phyloP scores from a whole-genome alignment of 2,888 invertebrate species.

The Terebella lapidaria region DNA sequence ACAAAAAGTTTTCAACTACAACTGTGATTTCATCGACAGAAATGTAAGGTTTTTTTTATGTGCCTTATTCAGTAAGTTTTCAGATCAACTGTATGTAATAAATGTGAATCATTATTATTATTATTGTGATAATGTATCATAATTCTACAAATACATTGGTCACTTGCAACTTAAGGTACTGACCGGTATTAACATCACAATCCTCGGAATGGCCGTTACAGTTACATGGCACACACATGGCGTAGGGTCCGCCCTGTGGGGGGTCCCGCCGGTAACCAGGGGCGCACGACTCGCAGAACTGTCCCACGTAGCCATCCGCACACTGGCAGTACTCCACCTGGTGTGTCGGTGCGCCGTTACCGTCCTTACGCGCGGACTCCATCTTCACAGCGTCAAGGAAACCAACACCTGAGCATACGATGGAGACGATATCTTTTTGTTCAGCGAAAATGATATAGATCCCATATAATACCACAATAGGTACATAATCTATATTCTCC shows the following conservation, averaged over 20 bases:
- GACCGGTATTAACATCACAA: constrained; percentile 65
- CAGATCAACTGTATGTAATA: too few species aligned
- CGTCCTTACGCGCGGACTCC: constrained; percentile 71
- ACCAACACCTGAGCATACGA: constrained; percentile 63
- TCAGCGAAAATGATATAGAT: too few species aligned
- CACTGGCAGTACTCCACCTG: constrained; percentile 90
- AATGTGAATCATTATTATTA: too few species aligned
- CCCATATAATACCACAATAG: too few species aligned
- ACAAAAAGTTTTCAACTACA: too few species aligned
- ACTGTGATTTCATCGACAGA: too few species aligned
- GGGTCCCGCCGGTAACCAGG: constrained; percentile 91
- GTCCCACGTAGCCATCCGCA: constrained; percentile 64
- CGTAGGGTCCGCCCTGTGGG: constrained; percentile 86
- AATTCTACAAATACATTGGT: too few species aligned
- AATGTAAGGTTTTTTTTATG: too few species aligned
- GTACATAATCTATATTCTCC: too few species aligned
- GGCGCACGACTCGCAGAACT: constrained; percentile 95
- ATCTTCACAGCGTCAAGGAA: constrained; percentile 84
- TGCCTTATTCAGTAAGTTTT: too few species aligned
- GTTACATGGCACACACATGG: constrained; percentile 90
- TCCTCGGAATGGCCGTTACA: constrained; percentile 94
- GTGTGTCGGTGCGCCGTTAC: constrained; percentile 65
- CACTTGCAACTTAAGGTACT: too few species aligned
- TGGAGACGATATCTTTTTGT: neutral
- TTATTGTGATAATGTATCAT: too few species aligned